phyloP scores from a whole-genome alignment of 2,113 vertebrate species.

The Uria aalge region DNA sequence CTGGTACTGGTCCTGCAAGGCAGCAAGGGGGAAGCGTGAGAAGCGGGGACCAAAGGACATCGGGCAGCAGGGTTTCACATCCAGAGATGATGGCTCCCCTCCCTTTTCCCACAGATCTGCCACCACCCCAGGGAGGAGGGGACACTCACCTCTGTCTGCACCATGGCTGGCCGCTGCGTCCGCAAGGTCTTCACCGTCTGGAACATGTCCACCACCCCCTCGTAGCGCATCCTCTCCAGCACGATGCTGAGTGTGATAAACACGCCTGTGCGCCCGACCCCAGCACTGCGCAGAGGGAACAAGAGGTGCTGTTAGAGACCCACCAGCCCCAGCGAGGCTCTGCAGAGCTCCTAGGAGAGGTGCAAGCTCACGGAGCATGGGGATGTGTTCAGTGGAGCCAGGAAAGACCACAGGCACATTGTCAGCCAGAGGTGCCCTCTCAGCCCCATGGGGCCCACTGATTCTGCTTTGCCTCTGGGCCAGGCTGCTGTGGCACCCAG shows the following conservation, averaged over 20 bases:
- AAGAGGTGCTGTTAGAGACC: neutral
- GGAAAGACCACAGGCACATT: neutral
- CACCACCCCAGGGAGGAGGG: accelerated
- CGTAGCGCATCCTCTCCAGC: conserved; percentile 95
- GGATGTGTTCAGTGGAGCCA: neutral
- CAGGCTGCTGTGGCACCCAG: neutral
- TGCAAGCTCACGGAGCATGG: neutral
- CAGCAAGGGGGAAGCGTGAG: neutral
- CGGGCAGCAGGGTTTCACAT: neutral
- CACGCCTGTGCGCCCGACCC: conserved; percentile 92
- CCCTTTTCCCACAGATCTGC: neutral
- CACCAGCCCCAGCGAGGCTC: neutral
- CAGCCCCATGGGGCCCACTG: neutral
- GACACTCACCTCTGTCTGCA: conserved; percentile 90
- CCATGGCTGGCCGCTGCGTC: conserved; percentile 96
- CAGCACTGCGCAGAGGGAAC: conserved; percentile 76
- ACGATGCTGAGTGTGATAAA: conserved; percentile 97
- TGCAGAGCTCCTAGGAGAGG: neutral
- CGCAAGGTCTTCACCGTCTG: conserved; percentile 95
- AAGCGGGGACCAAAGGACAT: neutral
- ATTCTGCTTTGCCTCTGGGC: neutral
- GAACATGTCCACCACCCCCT: conserved; percentile 96
- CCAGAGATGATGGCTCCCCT: neutral
- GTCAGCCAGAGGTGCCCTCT: neutral
- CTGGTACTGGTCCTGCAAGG: conserved; percentile 95